Evolutionary conservation across 2,797 vertebrate genomes (phyloP), one percentile per base, ranked within the genome.

Genomic region (Salarias fasciatus): DNA sequence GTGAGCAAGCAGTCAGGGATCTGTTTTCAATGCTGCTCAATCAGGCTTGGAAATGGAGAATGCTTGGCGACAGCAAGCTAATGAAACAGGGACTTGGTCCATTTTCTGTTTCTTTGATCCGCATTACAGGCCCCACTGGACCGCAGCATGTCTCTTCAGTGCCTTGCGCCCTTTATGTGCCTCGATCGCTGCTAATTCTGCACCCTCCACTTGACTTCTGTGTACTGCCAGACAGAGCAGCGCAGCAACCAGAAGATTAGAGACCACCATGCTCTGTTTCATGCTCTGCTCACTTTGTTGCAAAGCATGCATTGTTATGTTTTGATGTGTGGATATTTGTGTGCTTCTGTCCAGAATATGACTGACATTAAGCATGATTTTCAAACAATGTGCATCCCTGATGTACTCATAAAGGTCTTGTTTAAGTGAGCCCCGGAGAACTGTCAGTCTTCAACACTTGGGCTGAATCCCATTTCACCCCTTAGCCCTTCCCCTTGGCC

Each of bases 1-100:
- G 76, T 85, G 79, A 79, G 65, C 55, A 58, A 77, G 56, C 77
- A 72, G 73, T 63, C 45, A 74, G 40, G 33, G 62, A 81, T 80
- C 65, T 70, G 66, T 59, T 76, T 75, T 79, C 48, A 62, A 49
- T 67, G 55, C 24, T 38, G 62, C 58, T 70, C 53, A 77, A 72
- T 85, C 70, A 72, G 53, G 61, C 74, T 59, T 52, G 49, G 44
- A 63, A 77, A 72, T 61, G 41, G 47, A 63, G 53, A 47, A 10
- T 47, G 46, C 67, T 37, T 11, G 50, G 42, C 12, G 53, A 72
- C 58, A 52, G 56, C 63, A 35, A 55, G 18, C 62, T 84, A 82
- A 89, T 78, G 77, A 80, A 79, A 66, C 49, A 38, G 61, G 72
- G 42, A 64, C 52, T 37, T 29, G 8, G 51, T 63, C 51, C n/a